Evolutionary conservation across 35 echinoderm and acorn worm species (phyloP), one percentile per base, ranked within the genome.

Genomic region (Lytechinus pictus): DNA sequence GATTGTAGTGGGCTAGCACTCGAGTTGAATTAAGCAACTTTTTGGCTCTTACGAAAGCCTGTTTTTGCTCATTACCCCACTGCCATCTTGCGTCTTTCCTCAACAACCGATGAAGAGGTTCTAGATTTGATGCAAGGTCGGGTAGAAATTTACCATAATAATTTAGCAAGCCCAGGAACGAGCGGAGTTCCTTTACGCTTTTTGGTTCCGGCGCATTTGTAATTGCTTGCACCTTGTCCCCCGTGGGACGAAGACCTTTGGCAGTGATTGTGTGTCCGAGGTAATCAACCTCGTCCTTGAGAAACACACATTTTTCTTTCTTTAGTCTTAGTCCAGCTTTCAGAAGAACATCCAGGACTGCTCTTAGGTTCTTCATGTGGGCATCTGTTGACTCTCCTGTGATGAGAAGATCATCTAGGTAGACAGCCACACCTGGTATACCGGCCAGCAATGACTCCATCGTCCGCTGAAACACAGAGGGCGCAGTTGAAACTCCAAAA

Each of bases 141-240:
- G 97, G 95, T 9, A 97, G 10, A 53, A 97, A 97, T 55, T 86
- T 95, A 10, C 93, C 95, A 57, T 97, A 97, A 61, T 97, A 97
- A 89, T 96, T 96, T 8, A 97, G 11, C 13, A 96, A 61, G 8
- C 97, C 94, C 71, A 96, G 29, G 28, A 95, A 97, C 0, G 97
- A 94, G 52, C 54, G 96, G 58, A 97, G 52, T 24, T 97, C 95
- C 5, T 88, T 92, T 9, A 89, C 54, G 87, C 96, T 94, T 1
- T 44, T 44, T 21, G 97, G 97, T 19, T 11, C 53, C 8, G 93
- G 92, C 21, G 96, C 96, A 13, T 98, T 89, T 61, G 56, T 94
- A 8, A 98, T 94, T 86, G 97, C 95, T 44, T 56, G 94, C 16
- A 98, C 60, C 54, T 98, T 98, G 29, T 98, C 97, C 44, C 28